Conservation (phyloP, 2,797 vertebrate genomes). For the Urosaurus nigricauda region DNA sequence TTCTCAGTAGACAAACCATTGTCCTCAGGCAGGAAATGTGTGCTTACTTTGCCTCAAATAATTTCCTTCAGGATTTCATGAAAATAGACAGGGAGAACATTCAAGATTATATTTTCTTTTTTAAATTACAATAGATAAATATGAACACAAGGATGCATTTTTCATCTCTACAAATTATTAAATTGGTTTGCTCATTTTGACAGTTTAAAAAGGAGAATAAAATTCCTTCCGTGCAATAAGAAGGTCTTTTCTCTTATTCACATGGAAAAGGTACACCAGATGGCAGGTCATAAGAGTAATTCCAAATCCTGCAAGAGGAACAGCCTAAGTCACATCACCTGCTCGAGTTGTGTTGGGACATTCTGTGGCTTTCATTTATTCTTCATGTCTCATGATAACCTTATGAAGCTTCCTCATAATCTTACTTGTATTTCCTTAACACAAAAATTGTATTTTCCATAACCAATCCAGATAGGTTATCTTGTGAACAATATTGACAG, state of each 20-base stretch:
- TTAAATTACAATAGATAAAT: background rate
- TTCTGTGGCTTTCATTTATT: background rate
- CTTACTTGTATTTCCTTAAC: background rate
- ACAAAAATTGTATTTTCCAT: background rate
- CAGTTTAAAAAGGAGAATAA: background rate
- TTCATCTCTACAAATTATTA: slow-evolving; percentile 21
- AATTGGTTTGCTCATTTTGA: slow-evolving; percentile 38
- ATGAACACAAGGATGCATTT: slow-evolving; percentile 37
- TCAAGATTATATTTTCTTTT: background rate
- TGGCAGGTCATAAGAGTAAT: background rate
- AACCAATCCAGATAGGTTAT: background rate
- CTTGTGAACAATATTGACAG: too few species aligned
- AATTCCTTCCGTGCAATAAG: background rate
- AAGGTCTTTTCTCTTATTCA: background rate
- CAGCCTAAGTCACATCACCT: too few species aligned
- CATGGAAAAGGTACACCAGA: background rate
- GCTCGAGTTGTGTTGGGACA: too few species aligned
- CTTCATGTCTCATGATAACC: background rate
- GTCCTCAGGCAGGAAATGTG: slow-evolving; percentile 31
- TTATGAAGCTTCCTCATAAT: background rate
- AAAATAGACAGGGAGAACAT: background rate
- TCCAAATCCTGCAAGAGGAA: too few species aligned
- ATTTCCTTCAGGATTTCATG: slow-evolving; percentile 45
- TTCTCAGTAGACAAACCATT: fast-evolving
- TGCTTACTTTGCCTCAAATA: slow-evolving; percentile 34